A percentile compares a stretch with the other conserved stretches of the same genome.
Evolutionary conservation across 2,113 vertebrate species (phyloP).

Genomic region (Hemibagrus wyckioides): DNA sequence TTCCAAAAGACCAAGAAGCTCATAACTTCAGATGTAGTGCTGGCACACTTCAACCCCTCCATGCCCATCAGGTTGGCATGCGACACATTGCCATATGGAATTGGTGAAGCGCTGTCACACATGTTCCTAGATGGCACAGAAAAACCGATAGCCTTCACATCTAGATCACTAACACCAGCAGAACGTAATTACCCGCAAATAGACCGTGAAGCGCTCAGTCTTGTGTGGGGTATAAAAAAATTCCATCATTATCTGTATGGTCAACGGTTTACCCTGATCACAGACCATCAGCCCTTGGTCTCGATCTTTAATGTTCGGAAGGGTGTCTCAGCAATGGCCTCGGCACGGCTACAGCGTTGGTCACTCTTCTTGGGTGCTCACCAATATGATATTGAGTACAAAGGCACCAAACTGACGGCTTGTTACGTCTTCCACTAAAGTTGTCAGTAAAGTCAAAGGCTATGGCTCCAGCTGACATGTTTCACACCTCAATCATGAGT

Average conservation of each 20-base stretch:
- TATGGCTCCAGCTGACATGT: too few species aligned
- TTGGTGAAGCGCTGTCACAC: conserved; percentile 11
- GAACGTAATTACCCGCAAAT: conserved; percentile 40
- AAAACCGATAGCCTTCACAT: conserved; percentile 27
- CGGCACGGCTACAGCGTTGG: conserved; percentile 30
- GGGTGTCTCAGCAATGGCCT: conserved; percentile 19
- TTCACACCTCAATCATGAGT: too few species aligned
- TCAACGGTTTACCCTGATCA: conserved; percentile 33
- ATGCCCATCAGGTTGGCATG: not conserved
- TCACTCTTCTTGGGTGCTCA: conserved; percentile 39
- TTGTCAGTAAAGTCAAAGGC: too few species aligned
- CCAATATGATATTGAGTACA: conserved; percentile 33
- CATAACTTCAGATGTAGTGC: conserved; percentile 35
- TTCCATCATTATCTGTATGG: conserved; percentile 37
- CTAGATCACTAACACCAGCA: not conserved
- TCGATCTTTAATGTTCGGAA: conserved; percentile 8
- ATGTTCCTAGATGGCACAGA: conserved; percentile 20
- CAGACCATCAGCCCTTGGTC: conserved; percentile 39
- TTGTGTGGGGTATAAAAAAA: conserved; percentile 31
- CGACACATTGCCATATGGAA: conserved; percentile 29
- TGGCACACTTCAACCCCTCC: conserved; percentile 20
- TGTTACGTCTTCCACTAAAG: too few species aligned
- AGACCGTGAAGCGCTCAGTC: conserved; percentile 15
- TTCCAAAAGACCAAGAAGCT: conserved; percentile 30
- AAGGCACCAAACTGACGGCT: conserved; percentile 26